Base-by-base conservation (phyloP, 2,888 invertebrate species). In the Erebia ligea region DNA sequence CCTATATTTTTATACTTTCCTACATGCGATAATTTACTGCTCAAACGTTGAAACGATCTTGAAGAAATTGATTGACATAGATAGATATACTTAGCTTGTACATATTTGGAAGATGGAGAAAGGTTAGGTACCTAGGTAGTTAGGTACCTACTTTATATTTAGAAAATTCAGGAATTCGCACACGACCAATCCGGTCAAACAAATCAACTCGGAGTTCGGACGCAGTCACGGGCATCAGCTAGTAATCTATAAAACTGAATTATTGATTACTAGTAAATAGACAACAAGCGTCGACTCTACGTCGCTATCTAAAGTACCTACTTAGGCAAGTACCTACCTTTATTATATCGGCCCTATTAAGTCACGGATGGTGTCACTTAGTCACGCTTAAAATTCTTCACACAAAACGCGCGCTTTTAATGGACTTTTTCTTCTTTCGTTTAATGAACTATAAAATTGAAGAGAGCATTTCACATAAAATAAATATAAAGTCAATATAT, bases 381-480 rank as follows among this genome's bases (percentile, higher is more conserved):
- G 34, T 52, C 40, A 40, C 64, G 64, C 48, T 62, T 62, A 62
- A 62, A 62, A 48, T 62, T 62, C 62, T 62, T 62, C 62, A 62
- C 62, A 62, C 62, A 62, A 62, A 62, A 62, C 62, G 48, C 62
- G 48, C 15, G 19, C 62, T 45, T 61, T 62, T 62, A 62, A 62
- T 48, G 62, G 62, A 62, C 62, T 62, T 62, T 62, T 62, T 62
- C 62, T 62, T 48, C 8, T 48, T 15, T 48, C 21, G 62, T 62
- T 62, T 62, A 62, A 62, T 62, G 62, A 62, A 62, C 62, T 62
- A 62, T 62, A 48, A 62, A 62, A 62, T 62, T 48, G 62, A 15
- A 62, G 48, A 19, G 21, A 21, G 19, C 45, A 62, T 11, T 62
- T 62, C 45, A 62, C 62, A 62, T 62, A 21, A 48, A 62, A 62